Conservation (phyloP, 2,888 invertebrate genomes). For the Heliconius charithonia region DNA sequence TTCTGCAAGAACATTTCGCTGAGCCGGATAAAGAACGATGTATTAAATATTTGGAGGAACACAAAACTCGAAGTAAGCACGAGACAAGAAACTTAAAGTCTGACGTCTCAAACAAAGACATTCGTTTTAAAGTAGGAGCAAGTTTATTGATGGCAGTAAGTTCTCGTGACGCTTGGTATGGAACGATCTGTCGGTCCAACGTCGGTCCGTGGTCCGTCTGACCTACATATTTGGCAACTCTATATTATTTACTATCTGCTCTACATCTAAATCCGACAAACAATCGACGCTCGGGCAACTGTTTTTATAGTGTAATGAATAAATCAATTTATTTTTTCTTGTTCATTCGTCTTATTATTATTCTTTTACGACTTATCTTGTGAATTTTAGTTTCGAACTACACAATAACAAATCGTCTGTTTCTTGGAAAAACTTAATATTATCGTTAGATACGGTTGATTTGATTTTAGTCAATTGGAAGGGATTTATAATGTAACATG, state of each 20-base stretch:
- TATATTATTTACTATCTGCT: conserved; percentile 19
- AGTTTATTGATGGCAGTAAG: conserved; percentile 25
- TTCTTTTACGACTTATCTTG: conserved; percentile 9
- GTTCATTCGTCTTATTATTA: neutral
- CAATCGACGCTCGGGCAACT: conserved; percentile 9
- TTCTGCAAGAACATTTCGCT: neutral
- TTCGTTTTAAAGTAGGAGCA: conserved; percentile 20
- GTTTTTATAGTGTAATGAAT: conserved; percentile 25
- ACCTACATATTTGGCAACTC: conserved; percentile 27
- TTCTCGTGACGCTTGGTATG: conserved; percentile 24
- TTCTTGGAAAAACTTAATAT: neutral
- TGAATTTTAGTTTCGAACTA: neutral
- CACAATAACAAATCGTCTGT: conserved; percentile 1
- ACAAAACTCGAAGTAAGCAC: conserved; percentile 13
- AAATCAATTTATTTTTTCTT: conserved; percentile 1
- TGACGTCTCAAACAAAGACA: conserved; percentile 11
- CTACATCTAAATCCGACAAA: conserved; percentile 16
- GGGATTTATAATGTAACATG: neutral
- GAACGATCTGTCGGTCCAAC: neutral
- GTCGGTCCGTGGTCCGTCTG: conserved; percentile 3
- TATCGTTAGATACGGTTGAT: neutral
- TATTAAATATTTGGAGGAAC: conserved; percentile 22
- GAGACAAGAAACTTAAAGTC: conserved; percentile 22
- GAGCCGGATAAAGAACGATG: conserved; percentile 15
- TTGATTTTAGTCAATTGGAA: conserved; percentile 5